A percentile compares a stretch with the other conserved stretches of the same genome.
These are phyloP conservation scores for Trissolcus japonicus DNA, from an alignment of 2,888 invertebrate species.

Conservation along the genomic window DNA sequence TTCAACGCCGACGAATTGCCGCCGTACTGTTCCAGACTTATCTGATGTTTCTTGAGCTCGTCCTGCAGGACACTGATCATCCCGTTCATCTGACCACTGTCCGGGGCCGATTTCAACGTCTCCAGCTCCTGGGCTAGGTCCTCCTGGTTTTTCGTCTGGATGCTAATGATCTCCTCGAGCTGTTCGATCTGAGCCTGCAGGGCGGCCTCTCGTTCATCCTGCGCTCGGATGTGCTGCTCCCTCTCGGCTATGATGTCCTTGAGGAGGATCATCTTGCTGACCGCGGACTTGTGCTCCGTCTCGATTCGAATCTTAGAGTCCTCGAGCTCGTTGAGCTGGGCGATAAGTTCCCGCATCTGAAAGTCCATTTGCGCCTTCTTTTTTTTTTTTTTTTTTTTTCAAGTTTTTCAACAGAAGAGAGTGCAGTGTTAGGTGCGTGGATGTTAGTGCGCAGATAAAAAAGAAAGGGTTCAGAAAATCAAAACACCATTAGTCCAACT, in stretches of 20 bases:
- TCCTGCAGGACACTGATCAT: slow-evolving; percentile 78
- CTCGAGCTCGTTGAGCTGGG: slow-evolving; percentile 80
- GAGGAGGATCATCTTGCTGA: slow-evolving; percentile 85
- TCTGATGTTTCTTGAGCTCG: slow-evolving; percentile 77
- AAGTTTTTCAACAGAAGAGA: slow-evolving; percentile 12
- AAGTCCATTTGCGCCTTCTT: slow-evolving; percentile 86
- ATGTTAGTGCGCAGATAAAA: slow-evolving; percentile 1
- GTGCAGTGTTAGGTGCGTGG: slow-evolving; percentile 36
- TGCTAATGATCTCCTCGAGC: slow-evolving; percentile 79
- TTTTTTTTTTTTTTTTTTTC: too few relatives aligned
- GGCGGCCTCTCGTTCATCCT: slow-evolving; percentile 80
- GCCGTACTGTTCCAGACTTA: slow-evolving; percentile 77
- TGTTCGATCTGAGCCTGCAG: slow-evolving; percentile 80
- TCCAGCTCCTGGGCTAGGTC: slow-evolving; percentile 79
- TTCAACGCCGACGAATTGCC: slow-evolving; percentile 77
- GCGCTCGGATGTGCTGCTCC: slow-evolving; percentile 85
- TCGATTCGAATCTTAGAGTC: slow-evolving; percentile 82
- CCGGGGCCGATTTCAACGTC: slow-evolving; percentile 77
- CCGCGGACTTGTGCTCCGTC: slow-evolving; percentile 84
- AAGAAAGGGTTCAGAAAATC: background rate
- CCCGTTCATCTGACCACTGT: slow-evolving; percentile 74
- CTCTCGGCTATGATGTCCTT: slow-evolving; percentile 87
- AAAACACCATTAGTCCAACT: background rate
- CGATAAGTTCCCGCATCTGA: slow-evolving; percentile 84
- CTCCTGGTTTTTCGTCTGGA: slow-evolving; percentile 79